Percentiles rank a stretch among this genome's conserved stretches.
These are phyloP conservation scores for Ylistrum balloti DNA, from an alignment of 1,140 invertebrate genomes.

Conservation along the genomic window DNA sequence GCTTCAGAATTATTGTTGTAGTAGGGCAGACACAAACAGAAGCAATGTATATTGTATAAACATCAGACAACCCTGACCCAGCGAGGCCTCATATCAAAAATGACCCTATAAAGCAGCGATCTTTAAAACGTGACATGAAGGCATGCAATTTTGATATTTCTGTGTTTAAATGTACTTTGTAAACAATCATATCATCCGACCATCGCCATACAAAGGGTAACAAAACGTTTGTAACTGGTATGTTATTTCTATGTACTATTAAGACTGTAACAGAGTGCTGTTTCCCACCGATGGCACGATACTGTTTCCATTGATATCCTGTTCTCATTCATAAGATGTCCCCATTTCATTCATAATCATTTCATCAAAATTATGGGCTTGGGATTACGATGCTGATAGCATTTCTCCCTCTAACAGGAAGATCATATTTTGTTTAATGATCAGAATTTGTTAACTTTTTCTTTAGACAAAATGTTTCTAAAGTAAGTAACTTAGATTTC, in stretches of 20 bases:
- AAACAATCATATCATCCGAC: not conserved
- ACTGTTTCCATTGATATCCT: not conserved
- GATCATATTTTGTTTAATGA: no score
- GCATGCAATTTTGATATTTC: not conserved
- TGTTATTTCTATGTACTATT: not conserved
- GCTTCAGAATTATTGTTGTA: no score
- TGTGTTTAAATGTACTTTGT: not conserved
- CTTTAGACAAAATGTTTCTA: no score
- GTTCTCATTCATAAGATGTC: not conserved
- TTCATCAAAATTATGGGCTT: constrained; percentile 5
- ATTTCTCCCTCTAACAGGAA: not conserved
- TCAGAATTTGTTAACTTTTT: no score
- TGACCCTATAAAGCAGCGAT: not conserved
- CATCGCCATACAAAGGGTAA: not conserved
- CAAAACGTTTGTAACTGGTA: not conserved
- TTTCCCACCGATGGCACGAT: not conserved
- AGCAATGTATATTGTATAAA: no score
- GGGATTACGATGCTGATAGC: not conserved
- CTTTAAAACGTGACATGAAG: constrained; percentile 11
- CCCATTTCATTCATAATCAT: not conserved
- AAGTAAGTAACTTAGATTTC: no score
- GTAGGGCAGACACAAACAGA: no score
- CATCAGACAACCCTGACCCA: not conserved
- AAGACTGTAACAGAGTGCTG: not conserved
- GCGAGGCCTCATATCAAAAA: not conserved